These are phyloP conservation scores for Palythoa caribaeorum DNA, from an alignment of 92 coral and sea anemone species.

Conservation along the genomic window DNA sequence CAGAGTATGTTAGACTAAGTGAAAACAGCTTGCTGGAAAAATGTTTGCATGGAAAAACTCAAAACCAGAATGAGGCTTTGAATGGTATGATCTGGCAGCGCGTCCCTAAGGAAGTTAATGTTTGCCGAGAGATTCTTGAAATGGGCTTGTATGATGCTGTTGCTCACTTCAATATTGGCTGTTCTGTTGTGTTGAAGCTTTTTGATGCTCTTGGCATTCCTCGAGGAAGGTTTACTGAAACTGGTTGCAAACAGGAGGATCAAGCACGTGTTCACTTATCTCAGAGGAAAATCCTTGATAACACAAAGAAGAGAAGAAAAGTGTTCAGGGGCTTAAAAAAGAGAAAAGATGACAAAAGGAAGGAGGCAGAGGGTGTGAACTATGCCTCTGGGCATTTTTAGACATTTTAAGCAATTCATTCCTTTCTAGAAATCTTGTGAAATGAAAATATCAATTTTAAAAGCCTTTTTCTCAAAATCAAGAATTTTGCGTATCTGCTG, in stretches of 20 bases:
- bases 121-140: conserved; percentile 62
- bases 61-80: conserved; percentile 65
- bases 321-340: conserved; percentile 60
- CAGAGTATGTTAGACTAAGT: conserved; percentile 69
- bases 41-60: conserved; percentile 70
- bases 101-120: not conserved
- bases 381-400: conserved; percentile 67
- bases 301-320: conserved; percentile 67
- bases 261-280: conserved; percentile 47
- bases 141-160: conserved; percentile 72
- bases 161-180: conserved; percentile 67
- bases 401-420: conserved; percentile 4
- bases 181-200: conserved; percentile 54
- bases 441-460: conserved; percentile 22
- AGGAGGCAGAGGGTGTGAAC: conserved; percentile 64
- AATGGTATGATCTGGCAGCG: conserved; percentile 55
- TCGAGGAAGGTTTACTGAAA: conserved; percentile 66
- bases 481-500: conserved; percentile 14
- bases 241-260: conserved; percentile 55
- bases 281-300: conserved; percentile 47
- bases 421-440: not conserved
- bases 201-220: conserved; percentile 61
- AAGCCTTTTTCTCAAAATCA: conserved; percentile 51
- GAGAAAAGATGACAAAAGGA: conserved; percentile 42
- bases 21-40: conserved; percentile 55